A percentile compares a stretch with the other conserved stretches of the same genome.
Evolutionary conservation across 2,113 vertebrate genomes (phyloP).

Genomic region (Burhinus bistriatus): DNA sequence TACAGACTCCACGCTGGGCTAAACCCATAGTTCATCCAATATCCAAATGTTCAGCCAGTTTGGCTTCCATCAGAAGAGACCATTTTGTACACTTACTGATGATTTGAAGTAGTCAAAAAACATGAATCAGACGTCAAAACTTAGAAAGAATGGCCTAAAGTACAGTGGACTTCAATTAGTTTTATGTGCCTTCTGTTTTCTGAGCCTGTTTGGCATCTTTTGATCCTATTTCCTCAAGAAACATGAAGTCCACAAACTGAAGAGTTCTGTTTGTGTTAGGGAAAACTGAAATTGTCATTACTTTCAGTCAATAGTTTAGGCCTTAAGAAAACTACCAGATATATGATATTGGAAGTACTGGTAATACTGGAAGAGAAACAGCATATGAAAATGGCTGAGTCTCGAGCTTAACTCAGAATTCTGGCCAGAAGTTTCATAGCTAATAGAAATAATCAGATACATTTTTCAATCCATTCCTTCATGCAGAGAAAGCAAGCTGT

Average conservation of each 20-base stretch:
- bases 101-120: background rate
- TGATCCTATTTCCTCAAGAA: background rate
- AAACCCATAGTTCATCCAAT: background rate
- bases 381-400: background rate
- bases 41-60: background rate
- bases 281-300: background rate
- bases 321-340: background rate
- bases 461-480: background rate
- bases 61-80: background rate
- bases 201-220: background rate
- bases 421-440: background rate
- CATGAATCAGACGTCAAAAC: background rate
- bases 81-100: background rate
- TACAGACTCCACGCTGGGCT: background rate
- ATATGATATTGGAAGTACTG: background rate
- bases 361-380: background rate
- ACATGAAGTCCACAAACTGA: background rate
- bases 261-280: background rate
- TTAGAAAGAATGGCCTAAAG: background rate
- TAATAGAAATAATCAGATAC: background rate
- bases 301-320: background rate
- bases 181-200: background rate
- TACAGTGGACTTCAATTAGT: background rate
- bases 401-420: background rate
- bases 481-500: background rate